Percentiles rank a stretch among this genome's conserved stretches.
Conservation (phyloP, 2,888 invertebrate species). For the Caenorhabditis japonica region DNA sequence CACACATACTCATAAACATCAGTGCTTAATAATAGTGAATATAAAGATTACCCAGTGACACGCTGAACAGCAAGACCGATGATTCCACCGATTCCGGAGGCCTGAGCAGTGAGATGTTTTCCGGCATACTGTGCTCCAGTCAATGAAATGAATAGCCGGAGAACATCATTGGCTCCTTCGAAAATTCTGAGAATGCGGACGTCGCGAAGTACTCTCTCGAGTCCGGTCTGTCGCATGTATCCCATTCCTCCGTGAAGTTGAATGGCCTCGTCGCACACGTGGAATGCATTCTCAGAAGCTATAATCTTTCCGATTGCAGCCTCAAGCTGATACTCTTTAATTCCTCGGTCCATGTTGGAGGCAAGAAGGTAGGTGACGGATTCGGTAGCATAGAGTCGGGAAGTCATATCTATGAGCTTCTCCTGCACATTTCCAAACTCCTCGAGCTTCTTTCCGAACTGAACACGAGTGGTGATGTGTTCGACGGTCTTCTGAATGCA, state of each 20-base stretch:
- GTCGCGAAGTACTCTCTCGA: conserved; percentile 93
- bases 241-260: conserved; percentile 95
- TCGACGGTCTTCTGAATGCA: conserved; percentile 91
- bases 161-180: conserved; percentile 98
- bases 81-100: conserved; percentile 92
- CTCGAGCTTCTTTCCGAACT: conserved; percentile 85
- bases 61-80: conserved; percentile 85
- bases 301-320: conserved; percentile 93
- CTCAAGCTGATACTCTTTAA: conserved; percentile 92
- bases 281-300: conserved; percentile 89
- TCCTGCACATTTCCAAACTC: conserved; percentile 82
- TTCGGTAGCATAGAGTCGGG: conserved; percentile 76
- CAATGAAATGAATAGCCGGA: conserved; percentile 93
- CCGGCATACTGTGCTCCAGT: conserved; percentile 93
- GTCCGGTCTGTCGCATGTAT: conserved; percentile 80
- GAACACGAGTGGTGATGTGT: conserved; percentile 89
- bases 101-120: conserved; percentile 90
- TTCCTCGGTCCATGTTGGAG: conserved; percentile 91
- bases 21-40: no score
- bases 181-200: conserved; percentile 97
- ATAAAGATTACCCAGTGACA: no score
- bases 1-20: no score
- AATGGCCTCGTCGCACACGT: conserved; percentile 95
- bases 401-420: conserved; percentile 60
- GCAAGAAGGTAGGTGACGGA: conserved; percentile 89